These are phyloP conservation scores for Rhagoletis zephyria DNA, from an alignment of 1,140 invertebrate species.

Conservation along the genomic window DNA sequence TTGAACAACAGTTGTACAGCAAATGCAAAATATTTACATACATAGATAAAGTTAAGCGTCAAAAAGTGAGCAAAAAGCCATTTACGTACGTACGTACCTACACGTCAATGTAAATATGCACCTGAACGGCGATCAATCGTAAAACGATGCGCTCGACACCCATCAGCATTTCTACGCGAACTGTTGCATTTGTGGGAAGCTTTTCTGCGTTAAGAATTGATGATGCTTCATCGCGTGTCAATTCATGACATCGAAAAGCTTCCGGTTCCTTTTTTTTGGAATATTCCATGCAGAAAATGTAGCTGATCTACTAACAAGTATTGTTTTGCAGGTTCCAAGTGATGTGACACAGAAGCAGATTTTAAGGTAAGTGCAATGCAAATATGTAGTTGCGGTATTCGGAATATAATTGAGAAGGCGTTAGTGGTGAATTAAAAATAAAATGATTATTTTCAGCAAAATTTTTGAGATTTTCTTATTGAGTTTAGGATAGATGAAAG, in stretches of 20 bases:
- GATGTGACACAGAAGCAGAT: neutral
- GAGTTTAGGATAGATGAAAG: too few species aligned
- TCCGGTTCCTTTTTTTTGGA: neutral
- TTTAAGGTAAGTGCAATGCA: neutral
- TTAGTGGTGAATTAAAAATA: too few species aligned
- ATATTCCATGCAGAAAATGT: neutral
- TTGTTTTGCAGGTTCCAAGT: neutral
- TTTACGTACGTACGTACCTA: neutral
- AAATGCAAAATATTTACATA: neutral
- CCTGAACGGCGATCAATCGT: neutral
- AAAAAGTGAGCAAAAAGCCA: neutral
- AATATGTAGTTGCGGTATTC: too few species aligned
- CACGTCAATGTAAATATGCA: neutral
- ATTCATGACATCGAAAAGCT: neutral
- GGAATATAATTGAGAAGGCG: too few species aligned
- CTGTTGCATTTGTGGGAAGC: neutral
- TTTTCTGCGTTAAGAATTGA: constrained; percentile 27
- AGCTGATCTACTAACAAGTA: neutral
- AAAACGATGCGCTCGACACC: neutral
- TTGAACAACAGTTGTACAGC: constrained; percentile 59
- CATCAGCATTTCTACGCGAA: too few species aligned
- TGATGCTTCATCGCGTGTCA: neutral
- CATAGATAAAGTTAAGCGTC: neutral
- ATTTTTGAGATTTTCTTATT: too few species aligned
- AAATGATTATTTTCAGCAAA: too few species aligned